Evolutionary conservation across 2,888 invertebrate genomes (phyloP).

Genomic region (Pelosia muscerda): DNA sequence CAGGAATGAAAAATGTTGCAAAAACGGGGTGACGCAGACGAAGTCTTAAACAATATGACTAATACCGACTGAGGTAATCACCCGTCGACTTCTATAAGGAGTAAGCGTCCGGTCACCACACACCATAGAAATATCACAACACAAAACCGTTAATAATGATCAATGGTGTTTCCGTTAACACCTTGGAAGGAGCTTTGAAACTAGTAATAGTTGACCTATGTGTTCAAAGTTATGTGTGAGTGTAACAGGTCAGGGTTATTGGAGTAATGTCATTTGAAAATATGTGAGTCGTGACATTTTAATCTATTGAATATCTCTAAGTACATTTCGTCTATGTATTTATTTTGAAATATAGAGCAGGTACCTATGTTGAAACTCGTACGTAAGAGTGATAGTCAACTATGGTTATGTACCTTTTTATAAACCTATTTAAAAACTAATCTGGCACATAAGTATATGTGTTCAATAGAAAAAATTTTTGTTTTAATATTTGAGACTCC

Average conservation of each 20-base stretch:
- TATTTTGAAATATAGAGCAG: not conserved
- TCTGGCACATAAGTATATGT: no score
- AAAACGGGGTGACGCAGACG: no score
- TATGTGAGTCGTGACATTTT: constrained; percentile 19
- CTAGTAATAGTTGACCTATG: constrained; percentile 36
- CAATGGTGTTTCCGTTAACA: constrained; percentile 48
- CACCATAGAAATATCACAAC: constrained; percentile 42
- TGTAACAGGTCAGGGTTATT: constrained; percentile 18
- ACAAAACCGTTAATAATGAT: constrained; percentile 54
- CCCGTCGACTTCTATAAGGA: constrained; percentile 32
- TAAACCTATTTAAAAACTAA: not conserved
- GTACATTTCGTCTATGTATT: not conserved
- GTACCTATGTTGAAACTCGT: not conserved
- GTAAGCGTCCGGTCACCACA: constrained; percentile 37
- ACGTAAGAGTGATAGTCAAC: no score
- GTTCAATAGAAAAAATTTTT: no score
- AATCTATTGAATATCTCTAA: constrained; percentile 16
- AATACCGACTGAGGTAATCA: constrained; percentile 27
- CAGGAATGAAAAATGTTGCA: no score
- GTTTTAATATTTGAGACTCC: no score
- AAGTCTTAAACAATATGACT: constrained; percentile 24
- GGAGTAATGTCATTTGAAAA: constrained; percentile 15
- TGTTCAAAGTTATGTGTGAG: constrained; percentile 31
- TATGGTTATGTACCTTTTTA: no score
- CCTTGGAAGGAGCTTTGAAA: constrained; percentile 9